phyloP scores from a whole-genome alignment of 2,888 invertebrate genomes.

The Mesodorylaimus sp. region DNA sequence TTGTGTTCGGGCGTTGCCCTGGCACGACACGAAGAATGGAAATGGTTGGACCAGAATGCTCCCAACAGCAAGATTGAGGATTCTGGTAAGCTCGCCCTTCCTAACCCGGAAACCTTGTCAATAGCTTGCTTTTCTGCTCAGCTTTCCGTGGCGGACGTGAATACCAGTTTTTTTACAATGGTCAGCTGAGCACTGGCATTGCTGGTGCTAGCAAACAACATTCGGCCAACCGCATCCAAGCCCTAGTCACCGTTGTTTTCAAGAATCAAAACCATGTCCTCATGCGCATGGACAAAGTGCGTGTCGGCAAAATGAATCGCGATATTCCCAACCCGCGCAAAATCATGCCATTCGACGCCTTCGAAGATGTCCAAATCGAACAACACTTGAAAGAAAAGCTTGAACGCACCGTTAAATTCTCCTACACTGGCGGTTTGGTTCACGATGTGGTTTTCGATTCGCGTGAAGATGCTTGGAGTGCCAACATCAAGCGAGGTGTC shows the following conservation, averaged over 20 bases:
- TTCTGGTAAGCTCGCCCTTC: background rate
- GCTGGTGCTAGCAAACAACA: slow-evolving; percentile 18
- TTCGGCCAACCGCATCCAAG: slow-evolving; percentile 18
- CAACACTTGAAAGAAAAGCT: slow-evolving; percentile 16
- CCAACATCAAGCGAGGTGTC: slow-evolving; percentile 24
- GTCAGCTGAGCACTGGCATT: slow-evolving; percentile 19
- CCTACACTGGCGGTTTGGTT: slow-evolving; percentile 19
- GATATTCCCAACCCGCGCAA: slow-evolving; percentile 4
- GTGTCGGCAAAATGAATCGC: slow-evolving; percentile 11
- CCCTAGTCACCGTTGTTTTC: slow-evolving; percentile 14
- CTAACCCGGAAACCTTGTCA: background rate
- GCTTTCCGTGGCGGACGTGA: slow-evolving; percentile 10
- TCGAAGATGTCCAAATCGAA: slow-evolving; percentile 16
- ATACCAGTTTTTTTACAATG: slow-evolving; percentile 13
- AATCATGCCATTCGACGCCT: slow-evolving; percentile 10
- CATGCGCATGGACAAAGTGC: slow-evolving; percentile 6
- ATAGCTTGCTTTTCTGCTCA: background rate
- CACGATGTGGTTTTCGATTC: slow-evolving; percentile 15
- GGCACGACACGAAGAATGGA: background rate
- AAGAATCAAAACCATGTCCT: background rate
- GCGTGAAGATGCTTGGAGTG: slow-evolving; percentile 20
- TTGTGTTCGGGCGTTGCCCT: too few relatives aligned
- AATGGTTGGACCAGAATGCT: background rate
- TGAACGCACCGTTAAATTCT: slow-evolving; percentile 19
- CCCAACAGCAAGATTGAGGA: background rate